A percentile compares a stretch with the other conserved stretches of the same genome.
Conservation (phyloP, 2,113 vertebrate genomes). For the Seriola dumerili region DNA sequence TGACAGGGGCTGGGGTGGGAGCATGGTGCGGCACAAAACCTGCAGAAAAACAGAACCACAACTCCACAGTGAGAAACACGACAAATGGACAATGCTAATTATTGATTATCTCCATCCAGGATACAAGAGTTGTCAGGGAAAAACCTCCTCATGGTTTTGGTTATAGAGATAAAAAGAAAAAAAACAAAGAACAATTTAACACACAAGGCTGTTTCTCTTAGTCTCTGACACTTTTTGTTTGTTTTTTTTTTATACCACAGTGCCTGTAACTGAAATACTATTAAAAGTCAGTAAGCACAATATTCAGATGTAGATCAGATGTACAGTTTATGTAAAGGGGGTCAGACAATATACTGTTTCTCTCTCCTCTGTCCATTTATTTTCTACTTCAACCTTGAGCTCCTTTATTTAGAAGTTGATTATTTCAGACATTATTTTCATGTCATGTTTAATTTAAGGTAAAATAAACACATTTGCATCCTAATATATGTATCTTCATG, state of each 20-base stretch:
- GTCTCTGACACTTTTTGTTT: background rate
- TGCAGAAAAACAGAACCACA: constrained; percentile 46
- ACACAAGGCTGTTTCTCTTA: background rate
- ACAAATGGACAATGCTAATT: constrained; percentile 48
- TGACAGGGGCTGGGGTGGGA: constrained; percentile 87
- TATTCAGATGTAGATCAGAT: background rate
- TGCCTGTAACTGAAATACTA: background rate
- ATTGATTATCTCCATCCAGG: constrained; percentile 51
- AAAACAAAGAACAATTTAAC: background rate
- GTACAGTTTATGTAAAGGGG: too few species aligned
- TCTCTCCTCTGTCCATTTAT: background rate
- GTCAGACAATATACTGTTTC: background rate
- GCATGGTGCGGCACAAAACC: constrained; percentile 52
- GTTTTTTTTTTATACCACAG: background rate
- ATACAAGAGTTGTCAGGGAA: background rate
- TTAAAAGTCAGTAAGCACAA: background rate
- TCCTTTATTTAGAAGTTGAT: background rate
- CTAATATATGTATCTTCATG: background rate
- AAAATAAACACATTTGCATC: background rate
- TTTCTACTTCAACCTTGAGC: background rate
- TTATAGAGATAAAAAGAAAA: background rate
- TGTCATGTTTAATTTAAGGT: background rate
- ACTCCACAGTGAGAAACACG: constrained; percentile 34
- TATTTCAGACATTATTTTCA: background rate
- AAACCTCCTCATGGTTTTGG: constrained; percentile 5